Base-by-base conservation (phyloP, 1,140 invertebrate species). In the Colletes gigas region DNA sequence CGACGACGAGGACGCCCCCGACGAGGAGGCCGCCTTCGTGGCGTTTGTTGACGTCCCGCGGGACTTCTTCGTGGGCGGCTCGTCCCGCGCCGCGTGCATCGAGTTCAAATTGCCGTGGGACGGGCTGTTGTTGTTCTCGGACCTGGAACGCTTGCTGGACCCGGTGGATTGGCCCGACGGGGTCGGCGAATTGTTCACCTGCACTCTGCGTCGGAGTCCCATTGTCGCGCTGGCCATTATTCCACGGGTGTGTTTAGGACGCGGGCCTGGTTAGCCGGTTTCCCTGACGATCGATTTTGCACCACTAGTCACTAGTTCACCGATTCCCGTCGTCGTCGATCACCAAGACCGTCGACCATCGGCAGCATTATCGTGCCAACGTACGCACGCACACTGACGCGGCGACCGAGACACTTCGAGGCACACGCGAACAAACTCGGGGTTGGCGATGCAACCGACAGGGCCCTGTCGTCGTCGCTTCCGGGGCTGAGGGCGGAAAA, bases 101-200 rank as follows among this genome's bases (percentile, higher is more conserved):
- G 93, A 93, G 83, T 93, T 93, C 21, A 93, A 83, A 84, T 93
- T 93, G 7, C 93, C 93, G 47, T 93, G 92, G 69, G 92, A 93
- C 63, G 92, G 92, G 68, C 90, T 93, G 89, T 93, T 93, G 89
- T 93, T 93, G 83, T 93, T 93, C 73, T 93, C 93, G 44, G 92
- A 89, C 44, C 93, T 88, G 50, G 91, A 91, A 21, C 93, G 91
- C 76, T 93, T 93, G 86, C 90, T 89, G 9, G 91, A 87, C 55
- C 74, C 59, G 60, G 59, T 73, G 52, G 87, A 85, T 44, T 89
- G 89, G 67, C 75, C 55, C 15, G 89, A 82, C 39, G 85, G 78
- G 54, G 85, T 82, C 60, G 89, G 88, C 72, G 89, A 85, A 81
- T 79, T 91, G 84, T 91, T 93, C 79, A 91, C 91, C 81, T 89